Base-by-base conservation (phyloP, 2,113 vertebrate genomes). In the Hassar affinis region DNA sequence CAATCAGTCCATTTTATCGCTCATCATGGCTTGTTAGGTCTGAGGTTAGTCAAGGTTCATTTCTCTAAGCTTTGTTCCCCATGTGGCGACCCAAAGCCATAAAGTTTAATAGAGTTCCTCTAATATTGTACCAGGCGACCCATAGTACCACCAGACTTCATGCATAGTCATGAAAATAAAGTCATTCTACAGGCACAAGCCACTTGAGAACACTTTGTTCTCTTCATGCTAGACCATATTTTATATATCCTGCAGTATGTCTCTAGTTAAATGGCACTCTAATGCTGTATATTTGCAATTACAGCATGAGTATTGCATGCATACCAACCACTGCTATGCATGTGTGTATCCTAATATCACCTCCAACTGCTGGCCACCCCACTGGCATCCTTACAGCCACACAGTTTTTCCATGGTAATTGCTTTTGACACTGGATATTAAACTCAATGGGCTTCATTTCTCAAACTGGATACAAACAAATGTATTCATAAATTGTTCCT, bases 81-180 rank as follows among this genome's bases (percentile, higher is more conserved):
- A 35, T 76, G 49, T 74, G 79, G 51, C 80, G 64, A 84, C 59
- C 54, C 51, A 56, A 78, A 86, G 83, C 81, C 79, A 87, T 88
- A 88, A 75, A 89, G 78, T 88, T 87, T 89, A 87, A 87, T 86
- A 83, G 82, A 86, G 82, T 87, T 86, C 84, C 51, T 81, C 68
- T 81, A 87, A 85, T 85, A 83, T 82, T 80, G 80, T 84, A 85
- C 84, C 59, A 85, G 72, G 72, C 57, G 78, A 86, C 69, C 83
- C 64, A 84, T 68, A 64, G 61, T 66, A 80, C 64, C 49, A 74
- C 56, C 42, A 71, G 66, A n/a, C 83, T 75, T 84, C 81, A 78
- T 77, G 81, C 71, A 81, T 79, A 82, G 84, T 57, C 54, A 69
- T 20, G 49, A 56, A 77, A 64, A 76, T 80, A 86, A 64, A 81